Base-by-base conservation (phyloP, 2,113 vertebrate genomes). In the Verasper variegatus region DNA sequence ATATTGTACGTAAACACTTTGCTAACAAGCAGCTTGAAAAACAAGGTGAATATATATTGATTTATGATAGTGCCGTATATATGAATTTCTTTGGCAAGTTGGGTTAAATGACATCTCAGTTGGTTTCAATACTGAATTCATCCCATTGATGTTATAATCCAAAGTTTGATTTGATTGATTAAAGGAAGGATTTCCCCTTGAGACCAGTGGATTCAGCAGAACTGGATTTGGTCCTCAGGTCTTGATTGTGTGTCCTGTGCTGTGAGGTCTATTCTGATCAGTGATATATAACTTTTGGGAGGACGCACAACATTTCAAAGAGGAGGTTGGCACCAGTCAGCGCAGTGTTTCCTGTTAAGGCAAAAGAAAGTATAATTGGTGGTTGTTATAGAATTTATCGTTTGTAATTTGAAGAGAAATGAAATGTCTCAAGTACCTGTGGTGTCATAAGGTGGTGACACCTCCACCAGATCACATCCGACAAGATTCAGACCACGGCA, bases 251-350 rank as follows among this genome's bases (percentile, higher is more conserved):
- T 31, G 27, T 24, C 14, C 31, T 68, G 40, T 15, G 26, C 5
- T 37, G 58, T 54, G 6, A 3, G 23, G 23, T 57, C n/a, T 23
- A 2, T 11, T 24, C 27, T 24, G 10, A 79, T 96, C 86, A 96
- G 47, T 80, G 71, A 0, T 92, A 91, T 86, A 93, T 96, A 15
- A 95, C 92, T 45, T 93, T 89, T 0, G 97, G 97, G 35, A 99
- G 96, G 13, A 90, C 91, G 0, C 97, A 99, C n/a, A 99, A 82
- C 97, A 98, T 99, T 91, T 99, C 98, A 24, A 98, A 99, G 14
- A 99, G 94, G 21, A 99, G 94, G 80, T 99, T 98, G 42, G 97
- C 97, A 0, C 93, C 98, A 60, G 96, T 90, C 63, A 99, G 93
- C 1, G 98, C 96, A 0, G 98, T 99, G 92, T 96, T 99, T 6